Conservation (phyloP, 1,140 invertebrate genomes). For the Stenopsyche tienmushanensis region DNA sequence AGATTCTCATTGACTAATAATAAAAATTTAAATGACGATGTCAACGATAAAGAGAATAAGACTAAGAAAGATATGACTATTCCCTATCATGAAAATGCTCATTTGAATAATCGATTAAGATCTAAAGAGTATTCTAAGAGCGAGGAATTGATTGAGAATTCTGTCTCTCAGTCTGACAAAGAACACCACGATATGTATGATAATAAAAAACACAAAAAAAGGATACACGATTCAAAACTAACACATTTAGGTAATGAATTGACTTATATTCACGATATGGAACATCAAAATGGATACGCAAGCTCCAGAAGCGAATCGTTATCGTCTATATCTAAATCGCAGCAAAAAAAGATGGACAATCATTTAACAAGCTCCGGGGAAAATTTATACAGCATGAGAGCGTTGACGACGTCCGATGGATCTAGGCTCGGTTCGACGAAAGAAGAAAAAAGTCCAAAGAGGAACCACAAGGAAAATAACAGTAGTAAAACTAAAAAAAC, state of each 20-base stretch:
- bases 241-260: constrained; percentile 14
- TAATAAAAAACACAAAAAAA: constrained; percentile 33
- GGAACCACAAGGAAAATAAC: neutral
- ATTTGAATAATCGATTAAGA: constrained; percentile 3
- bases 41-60: constrained; percentile 26
- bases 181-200: neutral
- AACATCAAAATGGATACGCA: constrained; percentile 28
- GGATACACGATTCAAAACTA: constrained; percentile 33
- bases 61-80: constrained; percentile 24
- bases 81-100: constrained; percentile 10
- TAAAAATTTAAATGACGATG: constrained; percentile 19
- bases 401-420: neutral
- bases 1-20: constrained; percentile 32
- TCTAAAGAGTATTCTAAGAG: constrained; percentile 30
- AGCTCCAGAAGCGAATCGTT: constrained; percentile 38
- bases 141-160: constrained; percentile 24
- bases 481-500: neutral
- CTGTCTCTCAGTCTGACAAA: constrained; percentile 8
- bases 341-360: neutral
- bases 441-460: neutral
- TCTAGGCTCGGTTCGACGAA: neutral
- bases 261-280: constrained; percentile 15
- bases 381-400: constrained; percentile 16
- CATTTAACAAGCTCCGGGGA: constrained; percentile 22
- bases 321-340: constrained; percentile 33